These are phyloP conservation scores for Gallinago paraguaiae DNA, from an alignment of 2,113 vertebrate genomes.

Conservation along the genomic window DNA sequence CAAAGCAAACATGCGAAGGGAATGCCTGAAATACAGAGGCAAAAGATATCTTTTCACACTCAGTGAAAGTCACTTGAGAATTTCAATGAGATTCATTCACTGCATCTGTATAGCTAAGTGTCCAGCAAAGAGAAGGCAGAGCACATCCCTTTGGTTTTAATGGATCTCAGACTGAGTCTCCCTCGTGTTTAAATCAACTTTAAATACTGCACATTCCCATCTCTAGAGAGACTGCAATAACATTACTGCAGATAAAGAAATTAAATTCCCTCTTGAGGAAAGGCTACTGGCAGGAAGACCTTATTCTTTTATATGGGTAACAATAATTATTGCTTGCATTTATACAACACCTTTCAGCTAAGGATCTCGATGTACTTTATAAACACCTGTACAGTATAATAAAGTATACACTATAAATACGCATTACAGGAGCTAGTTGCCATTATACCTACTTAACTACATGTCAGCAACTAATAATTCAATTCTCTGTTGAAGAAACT, in stretches of 20 bases:
- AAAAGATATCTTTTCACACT: not conserved
- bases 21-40: not conserved
- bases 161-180: not conserved
- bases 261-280: not conserved
- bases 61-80: not conserved
- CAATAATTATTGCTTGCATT: not conserved
- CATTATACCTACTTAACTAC: not conserved
- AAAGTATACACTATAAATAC: not conserved
- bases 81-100: not conserved
- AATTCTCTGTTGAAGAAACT: not conserved
- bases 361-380: not conserved
- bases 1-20: not conserved
- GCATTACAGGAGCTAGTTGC: not conserved
- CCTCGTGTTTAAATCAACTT: not conserved
- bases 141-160: not conserved
- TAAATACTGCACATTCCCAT: not conserved
- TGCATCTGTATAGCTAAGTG: fast-evolving
- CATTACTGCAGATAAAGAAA: slow-evolving; percentile 7
- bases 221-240: not conserved
- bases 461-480: not conserved
- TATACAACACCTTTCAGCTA: not conserved
- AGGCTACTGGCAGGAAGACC: not conserved
- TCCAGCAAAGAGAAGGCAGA: not conserved
- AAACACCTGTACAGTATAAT: not conserved
- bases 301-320: not conserved